phyloP scores from a whole-genome alignment of 2,113 vertebrate genomes.

The Sterrhoptilus dennistouni region DNA sequence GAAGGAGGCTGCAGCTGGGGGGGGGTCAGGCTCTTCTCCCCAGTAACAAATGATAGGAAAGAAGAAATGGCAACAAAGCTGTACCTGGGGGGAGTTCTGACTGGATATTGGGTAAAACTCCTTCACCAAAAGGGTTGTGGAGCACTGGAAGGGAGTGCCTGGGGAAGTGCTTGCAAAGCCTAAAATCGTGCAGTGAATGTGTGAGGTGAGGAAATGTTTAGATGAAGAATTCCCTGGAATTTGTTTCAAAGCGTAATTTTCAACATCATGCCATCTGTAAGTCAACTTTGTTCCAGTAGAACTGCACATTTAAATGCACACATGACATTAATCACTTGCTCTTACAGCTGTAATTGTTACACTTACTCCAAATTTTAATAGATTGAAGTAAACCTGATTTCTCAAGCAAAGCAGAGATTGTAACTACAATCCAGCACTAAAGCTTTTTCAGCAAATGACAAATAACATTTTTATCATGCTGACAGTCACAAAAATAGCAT shows the following conservation, averaged over 20 bases:
- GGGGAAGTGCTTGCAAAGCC: not conserved
- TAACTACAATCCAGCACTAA: slow-evolving; percentile 10
- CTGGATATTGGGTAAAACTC: not conserved
- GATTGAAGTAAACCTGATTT: slow-evolving; percentile 28
- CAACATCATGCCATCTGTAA: not conserved
- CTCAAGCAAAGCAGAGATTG: slow-evolving; percentile 27
- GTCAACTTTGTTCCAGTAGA: not conserved
- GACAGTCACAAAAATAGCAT: slow-evolving; percentile 26
- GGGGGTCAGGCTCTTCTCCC: rapidly evolving
- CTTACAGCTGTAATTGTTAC: not conserved
- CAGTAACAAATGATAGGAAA: not conserved
- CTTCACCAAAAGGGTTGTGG: not conserved
- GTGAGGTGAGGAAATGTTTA: not conserved
- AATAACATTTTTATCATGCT: slow-evolving; percentile 32
- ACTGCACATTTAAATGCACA: not conserved
- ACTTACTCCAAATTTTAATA: not conserved
- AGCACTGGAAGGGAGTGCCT: rapidly evolving
- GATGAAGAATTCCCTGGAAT: not conserved
- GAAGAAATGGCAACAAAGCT: not conserved
- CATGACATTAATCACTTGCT: not conserved
- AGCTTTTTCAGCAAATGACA: slow-evolving; percentile 50
- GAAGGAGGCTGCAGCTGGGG: not conserved
- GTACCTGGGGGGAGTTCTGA: not conserved
- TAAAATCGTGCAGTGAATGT: not conserved
- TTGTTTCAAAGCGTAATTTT: not conserved